Base-by-base conservation (phyloP, 2,113 vertebrate genomes). In the Galeopterus variegatus region DNA sequence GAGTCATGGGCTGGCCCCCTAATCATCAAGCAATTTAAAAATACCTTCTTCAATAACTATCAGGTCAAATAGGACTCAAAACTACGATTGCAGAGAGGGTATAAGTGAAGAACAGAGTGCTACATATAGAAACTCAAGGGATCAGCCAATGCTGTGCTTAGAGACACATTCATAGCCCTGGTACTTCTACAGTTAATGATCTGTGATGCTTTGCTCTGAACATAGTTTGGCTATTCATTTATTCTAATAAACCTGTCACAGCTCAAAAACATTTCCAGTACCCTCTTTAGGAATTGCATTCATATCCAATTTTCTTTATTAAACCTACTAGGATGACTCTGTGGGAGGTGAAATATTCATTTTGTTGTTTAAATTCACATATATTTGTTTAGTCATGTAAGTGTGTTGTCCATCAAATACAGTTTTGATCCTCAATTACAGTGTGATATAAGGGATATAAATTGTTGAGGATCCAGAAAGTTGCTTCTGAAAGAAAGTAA, bases 401-500 rank as follows among this genome's bases (percentile, higher is more conserved):
- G 67, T 93, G 0, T 48, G 7, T 76, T 85, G 50, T 50, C 41
- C 33, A 17, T 69, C 64, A 67, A 77, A 33, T 86, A 6, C 23
- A 50, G 80, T 85, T 81, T 90, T 64, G 48, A 80, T 41, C 13
- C 54, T 33, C 17, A 6, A 45, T 80, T 26, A 36, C 50, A 79
- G 8, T 95, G 67, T 82, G 82, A 75, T 60, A 4, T 72, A 48
- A 83, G 41, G 64, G n/a, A 6, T 60, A n/a, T 64, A 75, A 41
- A 64, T 82, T 56, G n/a, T 58, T 64, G 41, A 83, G 67, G 36
- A 50, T 54, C 17, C 58, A 64, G 6, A 50, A 64, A 21, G 62
- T 94, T 41, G 41, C 41, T 93, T 95, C 28, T 62, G 90, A 65
- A 80, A 56, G 24, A 76, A 86, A 36, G 50, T 24, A 56, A 76